Percentiles rank a stretch among this genome's conserved stretches.
These are phyloP conservation scores for Lophius piscatorius DNA, from an alignment of 2,113 vertebrate species.

Conservation along the genomic window DNA sequence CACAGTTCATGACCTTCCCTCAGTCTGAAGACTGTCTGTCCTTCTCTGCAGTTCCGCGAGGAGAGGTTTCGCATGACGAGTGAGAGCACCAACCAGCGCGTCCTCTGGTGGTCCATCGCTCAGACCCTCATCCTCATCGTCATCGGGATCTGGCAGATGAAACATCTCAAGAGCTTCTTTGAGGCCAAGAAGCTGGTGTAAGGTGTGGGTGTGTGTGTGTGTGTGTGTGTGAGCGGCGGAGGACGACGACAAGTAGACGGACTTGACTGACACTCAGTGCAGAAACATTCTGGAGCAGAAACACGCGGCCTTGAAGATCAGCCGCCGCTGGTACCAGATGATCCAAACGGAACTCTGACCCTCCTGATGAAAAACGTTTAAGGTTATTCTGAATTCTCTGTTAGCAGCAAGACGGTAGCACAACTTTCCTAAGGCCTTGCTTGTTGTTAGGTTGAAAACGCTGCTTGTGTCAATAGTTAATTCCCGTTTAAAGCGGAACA, in stretches of 20 bases:
- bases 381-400: not conserved
- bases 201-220: too few relatives aligned
- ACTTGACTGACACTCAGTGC: too few relatives aligned
- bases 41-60: slow-evolving; percentile 86
- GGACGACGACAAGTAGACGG: too few relatives aligned
- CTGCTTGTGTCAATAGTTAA: too few relatives aligned
- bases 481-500: too few relatives aligned
- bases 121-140: slow-evolving; percentile 94
- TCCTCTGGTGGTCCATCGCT: slow-evolving; percentile 96
- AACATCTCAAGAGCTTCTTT: slow-evolving; percentile 96
- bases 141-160: slow-evolving; percentile 97
- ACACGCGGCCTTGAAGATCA: too few relatives aligned
- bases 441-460: too few relatives aligned
- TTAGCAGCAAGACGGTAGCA: not conserved
- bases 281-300: slow-evolving; percentile 12
- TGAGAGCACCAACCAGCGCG: slow-evolving; percentile 96
- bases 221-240: too few relatives aligned
- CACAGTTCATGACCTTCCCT: not conserved
- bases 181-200: slow-evolving; percentile 96
- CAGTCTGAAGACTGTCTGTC: not conserved
- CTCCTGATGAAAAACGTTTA: not conserved
- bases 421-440: slow-evolving; percentile 3
- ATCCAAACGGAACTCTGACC: too few relatives aligned
- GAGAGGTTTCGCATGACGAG: slow-evolving; percentile 95
- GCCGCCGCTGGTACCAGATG: too few relatives aligned